phyloP scores from a whole-genome alignment of 2,888 invertebrate species.

The Crossocerus cetratus region DNA sequence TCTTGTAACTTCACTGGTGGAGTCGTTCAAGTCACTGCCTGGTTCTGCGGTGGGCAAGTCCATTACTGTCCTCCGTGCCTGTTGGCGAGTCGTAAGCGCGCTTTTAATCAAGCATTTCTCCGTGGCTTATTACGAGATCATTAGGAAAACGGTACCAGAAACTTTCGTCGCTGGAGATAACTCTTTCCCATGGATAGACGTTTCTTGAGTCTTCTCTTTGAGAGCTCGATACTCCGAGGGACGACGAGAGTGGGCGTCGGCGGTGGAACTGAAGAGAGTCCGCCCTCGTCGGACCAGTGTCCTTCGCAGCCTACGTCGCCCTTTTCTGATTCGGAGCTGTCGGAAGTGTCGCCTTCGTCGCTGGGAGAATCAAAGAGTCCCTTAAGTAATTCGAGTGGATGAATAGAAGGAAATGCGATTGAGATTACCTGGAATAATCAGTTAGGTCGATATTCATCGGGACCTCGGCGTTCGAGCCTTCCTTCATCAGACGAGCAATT shows the following conservation, averaged over 20 bases:
- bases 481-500: slow-evolving; percentile 86
- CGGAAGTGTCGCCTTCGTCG: slow-evolving; percentile 88
- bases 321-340: slow-evolving; percentile 83
- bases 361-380: slow-evolving; percentile 74
- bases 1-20: slow-evolving; percentile 25
- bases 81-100: not conserved
- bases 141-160: slow-evolving; percentile 44
- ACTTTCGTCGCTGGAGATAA: slow-evolving; percentile 53
- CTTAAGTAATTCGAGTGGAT: not conserved
- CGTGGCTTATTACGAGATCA: not conserved
- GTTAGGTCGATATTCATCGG: slow-evolving; percentile 91
- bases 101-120: not conserved
- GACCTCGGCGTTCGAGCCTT: slow-evolving; percentile 93
- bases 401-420: not conserved
- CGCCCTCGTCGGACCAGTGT: not conserved
- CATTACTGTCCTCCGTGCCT: slow-evolving; percentile 75
- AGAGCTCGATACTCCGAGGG: slow-evolving; percentile 41
- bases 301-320: slow-evolving; percentile 56
- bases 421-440: slow-evolving; percentile 89
- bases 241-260: slow-evolving; percentile 82
- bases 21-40: slow-evolving; percentile 80
- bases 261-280: slow-evolving; percentile 80
- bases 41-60: slow-evolving; percentile 83
- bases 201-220: slow-evolving; percentile 53
- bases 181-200: slow-evolving; percentile 46